Evolutionary conservation across 2,888 invertebrate species (phyloP), one percentile per base, ranked within the genome.

Genomic region (Hydropsyche betteni): DNA sequence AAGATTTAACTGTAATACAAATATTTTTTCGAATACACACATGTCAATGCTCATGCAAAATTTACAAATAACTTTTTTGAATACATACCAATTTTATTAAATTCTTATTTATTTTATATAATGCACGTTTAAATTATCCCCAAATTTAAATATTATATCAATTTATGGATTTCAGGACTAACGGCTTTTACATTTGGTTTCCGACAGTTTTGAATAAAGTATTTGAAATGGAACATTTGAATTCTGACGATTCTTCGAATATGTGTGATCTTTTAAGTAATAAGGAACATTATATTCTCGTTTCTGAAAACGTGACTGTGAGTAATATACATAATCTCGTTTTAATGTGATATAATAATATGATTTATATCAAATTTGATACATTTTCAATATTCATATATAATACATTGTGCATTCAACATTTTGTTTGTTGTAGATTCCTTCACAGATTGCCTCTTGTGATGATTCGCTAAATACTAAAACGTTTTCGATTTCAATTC

Each of bases 201-300:
- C 90, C 90, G 34, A 88, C 89, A 80, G 85, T 89, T 4, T 80
- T 90, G 16, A 90, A 90, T 80, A 83, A 86, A 76, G 87, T 90
- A n/a, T 33, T 87, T 6, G 82, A 84, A 1, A 84, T 83, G 0
- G 16, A 34, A n/a, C 51, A 80, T 0, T 81, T 81, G 4, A 79
- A 80, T 0, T 83, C 82, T 0, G 75, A n/a, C n/a, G 68, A 86
- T 2, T 86, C 86, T 79, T 80, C 84, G 74, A 83, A 87, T 71
- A 87, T 87, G 51, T 82, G 82, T 3, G 83, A 82, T 64, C 82
- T 85, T 7, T 55, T 74, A 7, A 64, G 36, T n/a, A 14, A 36
- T 68, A 1, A 2, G 2, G 14, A 50, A 16, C 6, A 55, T 8
- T 8, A 8, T 8, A 34, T 53, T 12, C n/a, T 33, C 34, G 24